phyloP scores from a whole-genome alignment of 2,888 invertebrate species.

The Drosophila ustulata region DNA sequence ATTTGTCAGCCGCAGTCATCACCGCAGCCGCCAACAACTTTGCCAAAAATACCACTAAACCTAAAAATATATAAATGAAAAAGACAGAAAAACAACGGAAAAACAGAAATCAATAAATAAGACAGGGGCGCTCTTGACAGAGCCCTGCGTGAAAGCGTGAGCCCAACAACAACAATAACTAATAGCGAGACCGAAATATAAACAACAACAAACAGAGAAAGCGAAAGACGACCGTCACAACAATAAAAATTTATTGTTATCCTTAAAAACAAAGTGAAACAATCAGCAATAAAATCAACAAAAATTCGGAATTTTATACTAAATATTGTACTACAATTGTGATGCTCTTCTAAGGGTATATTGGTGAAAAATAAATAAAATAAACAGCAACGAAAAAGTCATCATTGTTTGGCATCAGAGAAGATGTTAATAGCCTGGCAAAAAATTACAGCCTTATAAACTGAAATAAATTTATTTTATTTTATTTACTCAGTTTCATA shows the following conservation, averaged over 20 bases:
- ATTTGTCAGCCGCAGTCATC: slow-evolving; percentile 63
- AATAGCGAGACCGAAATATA: slow-evolving; percentile 40
- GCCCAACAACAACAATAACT: slow-evolving; percentile 15
- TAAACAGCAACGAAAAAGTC: not conserved
- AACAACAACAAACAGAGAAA: slow-evolving; percentile 46
- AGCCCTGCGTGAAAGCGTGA: slow-evolving; percentile 26
- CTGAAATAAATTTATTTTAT: no score
- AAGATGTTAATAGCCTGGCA: no score
- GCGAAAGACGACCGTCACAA: slow-evolving; percentile 54
- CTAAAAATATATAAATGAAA: slow-evolving; percentile 23
- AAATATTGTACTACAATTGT: not conserved
- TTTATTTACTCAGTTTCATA: no score
- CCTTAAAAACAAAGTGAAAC: slow-evolving; percentile 72
- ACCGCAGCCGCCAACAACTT: slow-evolving; percentile 38
- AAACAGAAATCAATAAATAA: slow-evolving; percentile 67
- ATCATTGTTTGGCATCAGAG: no score
- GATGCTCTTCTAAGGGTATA: slow-evolving; percentile 26
- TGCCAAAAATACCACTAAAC: slow-evolving; percentile 29
- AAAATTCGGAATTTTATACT: slow-evolving; percentile 32
- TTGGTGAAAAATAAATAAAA: not conserved
- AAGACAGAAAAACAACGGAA: slow-evolving; percentile 17
- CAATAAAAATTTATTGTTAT: slow-evolving; percentile 80
- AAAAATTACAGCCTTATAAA: no score
- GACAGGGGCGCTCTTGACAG: slow-evolving; percentile 38
- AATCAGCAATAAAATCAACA: slow-evolving; percentile 75